Evolutionary conservation across 2,113 vertebrate genomes (phyloP).

Genomic region (Pogona vitticeps): DNA sequence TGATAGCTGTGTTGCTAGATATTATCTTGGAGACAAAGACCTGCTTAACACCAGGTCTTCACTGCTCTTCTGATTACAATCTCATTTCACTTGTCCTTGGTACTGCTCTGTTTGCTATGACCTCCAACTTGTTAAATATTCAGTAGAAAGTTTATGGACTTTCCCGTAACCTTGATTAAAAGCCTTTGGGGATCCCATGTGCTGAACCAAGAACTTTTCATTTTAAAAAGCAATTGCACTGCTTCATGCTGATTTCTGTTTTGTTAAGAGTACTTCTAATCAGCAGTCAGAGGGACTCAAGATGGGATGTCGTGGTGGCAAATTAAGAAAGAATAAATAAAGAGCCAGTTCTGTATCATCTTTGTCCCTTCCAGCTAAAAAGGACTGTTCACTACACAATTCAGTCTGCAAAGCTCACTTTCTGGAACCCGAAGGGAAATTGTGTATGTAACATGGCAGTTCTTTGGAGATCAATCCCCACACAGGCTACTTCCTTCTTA

Average conservation of each 20-base stretch:
- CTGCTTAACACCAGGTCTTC: constrained; percentile 68
- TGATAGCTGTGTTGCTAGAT: constrained; percentile 67
- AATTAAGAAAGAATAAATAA: constrained; percentile 27
- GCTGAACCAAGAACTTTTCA: constrained; percentile 64
- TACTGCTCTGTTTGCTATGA: constrained; percentile 61
- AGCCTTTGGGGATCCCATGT: constrained; percentile 65
- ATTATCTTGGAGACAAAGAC: constrained; percentile 69
- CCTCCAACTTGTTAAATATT: constrained; percentile 78
- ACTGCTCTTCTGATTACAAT: constrained; percentile 73
- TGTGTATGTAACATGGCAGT: background rate
- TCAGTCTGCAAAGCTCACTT: constrained; percentile 45
- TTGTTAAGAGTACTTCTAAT: constrained; percentile 68
- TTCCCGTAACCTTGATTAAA: constrained; percentile 78
- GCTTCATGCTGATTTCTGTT: constrained; percentile 65
- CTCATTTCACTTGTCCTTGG: constrained; percentile 76
- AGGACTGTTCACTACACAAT: background rate
- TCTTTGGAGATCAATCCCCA: constrained; percentile 15
- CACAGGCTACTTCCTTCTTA: background rate
- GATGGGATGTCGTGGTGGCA: constrained; percentile 5
- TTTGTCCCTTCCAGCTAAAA: constrained; percentile 33
- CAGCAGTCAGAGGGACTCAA: constrained; percentile 49
- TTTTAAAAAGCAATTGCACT: constrained; percentile 54
- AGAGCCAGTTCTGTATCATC: constrained; percentile 22
- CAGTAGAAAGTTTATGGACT: constrained; percentile 76
- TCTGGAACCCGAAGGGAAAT: constrained; percentile 1